Conservation (phyloP, 2,888 invertebrate species). For the Entomobrya proxima region DNA sequence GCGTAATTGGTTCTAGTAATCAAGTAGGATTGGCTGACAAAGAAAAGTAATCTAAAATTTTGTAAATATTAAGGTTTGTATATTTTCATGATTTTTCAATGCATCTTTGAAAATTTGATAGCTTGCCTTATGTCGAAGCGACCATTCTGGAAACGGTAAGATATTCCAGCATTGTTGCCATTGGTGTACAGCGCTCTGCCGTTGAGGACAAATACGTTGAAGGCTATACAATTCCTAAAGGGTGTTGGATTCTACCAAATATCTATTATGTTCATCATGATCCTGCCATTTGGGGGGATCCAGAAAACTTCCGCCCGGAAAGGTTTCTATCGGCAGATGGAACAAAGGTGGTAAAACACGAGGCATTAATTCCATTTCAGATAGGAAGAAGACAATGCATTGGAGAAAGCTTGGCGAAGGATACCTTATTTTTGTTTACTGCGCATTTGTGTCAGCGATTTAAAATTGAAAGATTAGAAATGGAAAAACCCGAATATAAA, state of each 20-base stretch:
- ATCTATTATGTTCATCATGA: conserved; percentile 16
- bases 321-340: neutral
- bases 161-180: conserved; percentile 2
- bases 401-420: conserved; percentile 66
- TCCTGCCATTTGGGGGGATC: conserved; percentile 13
- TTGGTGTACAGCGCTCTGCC: neutral
- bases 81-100: too few species aligned
- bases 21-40: conserved; percentile 21
- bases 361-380: neutral
- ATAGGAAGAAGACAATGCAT: neutral
- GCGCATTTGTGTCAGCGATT: too few species aligned
- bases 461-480: too few species aligned
- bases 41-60: too few species aligned
- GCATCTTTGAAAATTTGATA: too few species aligned
- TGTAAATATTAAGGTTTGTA: too few species aligned
- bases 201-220: neutral
- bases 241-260: neutral
- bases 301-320: conserved; percentile 11
- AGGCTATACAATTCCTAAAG: neutral
- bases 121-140: conserved; percentile 70
- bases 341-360: neutral
- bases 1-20: conserved; percentile 26
- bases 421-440: conserved; percentile 68
- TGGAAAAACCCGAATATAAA: too few species aligned
- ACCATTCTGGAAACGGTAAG: conserved; percentile 63